Conservation (phyloP, 1,140 invertebrate genomes). For the Drosophila busckii region DNA sequence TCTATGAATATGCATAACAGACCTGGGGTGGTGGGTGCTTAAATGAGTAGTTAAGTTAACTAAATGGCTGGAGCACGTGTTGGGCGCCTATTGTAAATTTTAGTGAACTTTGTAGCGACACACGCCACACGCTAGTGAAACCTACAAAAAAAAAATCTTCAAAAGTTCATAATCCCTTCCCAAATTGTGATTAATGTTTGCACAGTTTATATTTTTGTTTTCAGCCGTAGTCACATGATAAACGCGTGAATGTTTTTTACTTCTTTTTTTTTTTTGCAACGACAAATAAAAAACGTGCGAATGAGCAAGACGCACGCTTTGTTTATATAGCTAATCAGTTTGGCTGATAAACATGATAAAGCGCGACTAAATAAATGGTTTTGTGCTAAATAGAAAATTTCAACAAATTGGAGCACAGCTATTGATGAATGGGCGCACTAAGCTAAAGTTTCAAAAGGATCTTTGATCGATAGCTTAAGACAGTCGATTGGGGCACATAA, state of each 20-base stretch:
- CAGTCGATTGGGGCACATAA: too few species aligned
- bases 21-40: slow-evolving; percentile 1
- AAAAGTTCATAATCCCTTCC: slow-evolving; percentile 29
- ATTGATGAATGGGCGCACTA: slow-evolving; percentile 35
- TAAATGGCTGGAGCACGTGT: slow-evolving; percentile 25
- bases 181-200: slow-evolving; percentile 57
- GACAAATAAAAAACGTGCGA: slow-evolving; percentile 69
- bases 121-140: slow-evolving; percentile 15
- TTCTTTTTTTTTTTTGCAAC: slow-evolving; percentile 38
- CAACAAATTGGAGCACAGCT: too few species aligned
- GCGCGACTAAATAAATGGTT: slow-evolving; percentile 43
- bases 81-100: slow-evolving; percentile 9
- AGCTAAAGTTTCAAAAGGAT: too few species aligned
- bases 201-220: slow-evolving; percentile 51
- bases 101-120: slow-evolving; percentile 27
- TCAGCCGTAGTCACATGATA: slow-evolving; percentile 68
- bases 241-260: slow-evolving; percentile 63
- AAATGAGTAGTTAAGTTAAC: slow-evolving; percentile 2
- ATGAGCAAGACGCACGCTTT: slow-evolving; percentile 53
- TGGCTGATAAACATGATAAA: slow-evolving; percentile 46
- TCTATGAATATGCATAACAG: slow-evolving; percentile 2
- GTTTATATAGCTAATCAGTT: slow-evolving; percentile 57
- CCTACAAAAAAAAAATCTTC: not conserved
- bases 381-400: too few species aligned
- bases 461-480: too few species aligned